Evolutionary conservation across 1,140 invertebrate species (phyloP), one percentile per base, ranked within the genome.

Genomic region (Drosophila neocordata): DNA sequence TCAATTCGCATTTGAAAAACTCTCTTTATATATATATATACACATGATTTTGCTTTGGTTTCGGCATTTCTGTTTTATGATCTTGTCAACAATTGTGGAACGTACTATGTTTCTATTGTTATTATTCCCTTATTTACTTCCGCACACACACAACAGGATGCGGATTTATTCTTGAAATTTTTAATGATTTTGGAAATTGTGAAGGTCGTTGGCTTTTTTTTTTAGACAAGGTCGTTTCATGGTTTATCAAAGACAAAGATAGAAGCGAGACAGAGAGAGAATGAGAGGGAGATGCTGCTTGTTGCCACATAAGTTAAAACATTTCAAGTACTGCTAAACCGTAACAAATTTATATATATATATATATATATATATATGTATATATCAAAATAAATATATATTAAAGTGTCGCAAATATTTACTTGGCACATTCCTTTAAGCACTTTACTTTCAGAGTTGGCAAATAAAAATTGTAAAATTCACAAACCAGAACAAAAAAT

Each of bases 241-340:
- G 44, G 78, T 79, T 85, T 85, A 85, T 85, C 82, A 83, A 31
- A 51, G n/a, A n/a, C n/a, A n/a, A n/a, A n/a, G n/a, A n/a, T n/a
- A n/a, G n/a, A n/a, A n/a, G n/a, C n/a, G n/a, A n/a, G n/a, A n/a
- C n/a, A n/a, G 64, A n/a, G 44, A 35, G 66, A 31, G 53, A 41
- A n/a, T 55, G 15, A 71, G 27, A 38, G 24, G 35, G 24, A 77
- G 66, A 59, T 73, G 61, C 71, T 31, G 27, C 22, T 24, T 24
- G 2, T 41, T 35, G 20, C 58, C 56, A 64, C 41, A 44, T 15
- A 60, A 66, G 56, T 56, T 59, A 31, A 65, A 68, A 56, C 59
- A 55, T 59, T 65, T 65, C 68, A 48, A 18, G 31, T 41, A 13
- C 27, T 24, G 24, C n/a, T 24, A 24, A 31, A 31, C 27, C 27